Base-by-base conservation (phyloP, 2,113 vertebrate genomes). In the Oreotragus oreotragus region DNA sequence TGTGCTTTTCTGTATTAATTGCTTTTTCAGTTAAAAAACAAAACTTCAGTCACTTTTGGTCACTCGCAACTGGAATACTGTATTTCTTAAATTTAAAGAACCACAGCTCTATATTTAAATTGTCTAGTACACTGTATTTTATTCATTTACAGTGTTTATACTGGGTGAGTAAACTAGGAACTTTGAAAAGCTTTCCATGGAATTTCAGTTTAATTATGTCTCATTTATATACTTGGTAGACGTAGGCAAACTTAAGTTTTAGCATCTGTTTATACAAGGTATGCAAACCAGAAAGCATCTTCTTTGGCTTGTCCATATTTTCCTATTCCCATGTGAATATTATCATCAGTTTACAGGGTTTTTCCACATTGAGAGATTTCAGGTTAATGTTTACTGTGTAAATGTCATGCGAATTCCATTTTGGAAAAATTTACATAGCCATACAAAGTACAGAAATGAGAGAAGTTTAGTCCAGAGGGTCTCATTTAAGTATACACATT, bases 211-310 rank as follows among this genome's bases (percentile, higher is more conserved):
- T 96, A 97, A 89, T 92, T 97, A 73, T 27, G 36, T 73, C 77
- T 92, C 87, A 88, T 81, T 94, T 95, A 84, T 92, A 80, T 66
- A 62, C 70, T 39, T 90, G 55, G 57, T 86, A 88, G 92, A 90
- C 15, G 5, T 83, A 88, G 93, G 81, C 47, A 91, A 95, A 89
- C 25, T 70, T 33, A 66, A 86, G 62, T 92, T 96, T 83, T 79
- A 94, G 76, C 47, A 96, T 92, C 53, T 97, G 87, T 98, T 98
- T 97, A 96, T 90, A 91, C n/a, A 97, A 96, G 62, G 62, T 96
- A 93, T n/a, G 88, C 83, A 94, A 86, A 93, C 77, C 95, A 96
- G 81, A 96, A 87, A 96, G 84, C 45, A 49, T 84, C 94, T 96
- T 84, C 77, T 96, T 96, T 94, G 88, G 60, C 62, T 97, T 96